phyloP scores from a whole-genome alignment of 2,113 vertebrate genomes.

The human (Homo sapiens) region DNA sequence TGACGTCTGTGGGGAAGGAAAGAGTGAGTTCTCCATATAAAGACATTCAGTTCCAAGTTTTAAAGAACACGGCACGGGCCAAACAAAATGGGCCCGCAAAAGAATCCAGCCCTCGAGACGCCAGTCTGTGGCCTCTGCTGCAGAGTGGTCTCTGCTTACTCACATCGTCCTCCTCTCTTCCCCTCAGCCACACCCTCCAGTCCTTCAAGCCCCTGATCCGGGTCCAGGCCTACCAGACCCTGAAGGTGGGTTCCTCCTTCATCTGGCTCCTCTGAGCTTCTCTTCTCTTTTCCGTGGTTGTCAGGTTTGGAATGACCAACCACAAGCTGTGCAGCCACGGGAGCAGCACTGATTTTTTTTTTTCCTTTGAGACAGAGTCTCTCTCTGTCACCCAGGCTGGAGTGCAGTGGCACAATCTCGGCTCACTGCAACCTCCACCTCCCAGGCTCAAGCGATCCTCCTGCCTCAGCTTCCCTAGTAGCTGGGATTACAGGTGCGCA shows the following conservation, averaged over 20 bases:
- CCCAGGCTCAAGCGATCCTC: too few species aligned
- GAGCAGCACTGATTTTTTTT: neutral
- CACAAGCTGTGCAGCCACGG: neutral
- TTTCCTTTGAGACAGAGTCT: neutral
- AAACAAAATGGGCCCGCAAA: slow-evolving; percentile 42
- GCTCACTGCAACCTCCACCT: too few species aligned
- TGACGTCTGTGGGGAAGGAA: neutral
- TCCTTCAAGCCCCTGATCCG: neutral
- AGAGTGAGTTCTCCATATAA: slow-evolving; percentile 7
- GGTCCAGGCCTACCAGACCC: neutral
- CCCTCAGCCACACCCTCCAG: neutral
- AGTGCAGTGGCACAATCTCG: too few species aligned
- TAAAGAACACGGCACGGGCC: neutral
- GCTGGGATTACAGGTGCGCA: too few species aligned
- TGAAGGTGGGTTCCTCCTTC: neutral
- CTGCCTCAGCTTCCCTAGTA: too few species aligned
- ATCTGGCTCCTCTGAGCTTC: neutral
- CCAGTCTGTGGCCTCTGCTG: neutral
- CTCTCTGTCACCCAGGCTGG: too few species aligned
- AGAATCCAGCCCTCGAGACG: neutral
- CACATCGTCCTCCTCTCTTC: neutral
- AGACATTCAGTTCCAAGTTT: slow-evolving; percentile 37
- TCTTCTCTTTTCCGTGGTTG: rapidly evolving
- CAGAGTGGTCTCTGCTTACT: neutral
- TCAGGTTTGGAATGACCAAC: neutral